Evolutionary conservation across 2,113 vertebrate species (phyloP).

Genomic region (Platysteira castanea): DNA sequence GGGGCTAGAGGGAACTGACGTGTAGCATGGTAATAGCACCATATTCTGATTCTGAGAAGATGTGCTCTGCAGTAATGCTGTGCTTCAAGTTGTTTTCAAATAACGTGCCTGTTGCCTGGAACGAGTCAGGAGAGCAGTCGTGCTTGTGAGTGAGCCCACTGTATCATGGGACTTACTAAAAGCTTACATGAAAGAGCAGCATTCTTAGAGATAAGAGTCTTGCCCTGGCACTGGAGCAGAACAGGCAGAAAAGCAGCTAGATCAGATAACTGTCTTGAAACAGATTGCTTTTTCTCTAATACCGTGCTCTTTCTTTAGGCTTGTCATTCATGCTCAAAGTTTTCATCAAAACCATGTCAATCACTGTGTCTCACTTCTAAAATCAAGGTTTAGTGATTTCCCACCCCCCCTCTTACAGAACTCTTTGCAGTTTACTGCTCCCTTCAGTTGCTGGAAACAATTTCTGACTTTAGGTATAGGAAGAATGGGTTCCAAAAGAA

Average conservation of each 20-base stretch:
- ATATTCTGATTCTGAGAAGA: neutral
- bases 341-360: conserved; percentile 50
- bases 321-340: conserved; percentile 57
- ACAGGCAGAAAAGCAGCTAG: conserved; percentile 34
- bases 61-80: neutral
- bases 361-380: conserved; percentile 1
- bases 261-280: conserved; percentile 62
- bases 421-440: neutral
- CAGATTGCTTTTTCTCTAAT: conserved; percentile 62
- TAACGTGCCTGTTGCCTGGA: neutral
- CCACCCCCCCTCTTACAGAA: neutral
- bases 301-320: conserved; percentile 53
- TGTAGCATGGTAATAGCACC: neutral
- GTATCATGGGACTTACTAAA: neutral
- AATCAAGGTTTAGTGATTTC: neutral
- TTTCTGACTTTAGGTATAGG: neutral
- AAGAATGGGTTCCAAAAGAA: neutral
- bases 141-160: neutral
- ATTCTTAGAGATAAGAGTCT: conserved; percentile 12
- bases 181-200: conserved; percentile 43
- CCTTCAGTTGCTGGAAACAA: neutral
- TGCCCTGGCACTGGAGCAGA: conserved; percentile 46
- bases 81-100: neutral
- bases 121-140: neutral
- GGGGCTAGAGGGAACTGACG: neutral